phyloP scores from a whole-genome alignment of 1,140 invertebrate genomes.

The Drosophila leontia region DNA sequence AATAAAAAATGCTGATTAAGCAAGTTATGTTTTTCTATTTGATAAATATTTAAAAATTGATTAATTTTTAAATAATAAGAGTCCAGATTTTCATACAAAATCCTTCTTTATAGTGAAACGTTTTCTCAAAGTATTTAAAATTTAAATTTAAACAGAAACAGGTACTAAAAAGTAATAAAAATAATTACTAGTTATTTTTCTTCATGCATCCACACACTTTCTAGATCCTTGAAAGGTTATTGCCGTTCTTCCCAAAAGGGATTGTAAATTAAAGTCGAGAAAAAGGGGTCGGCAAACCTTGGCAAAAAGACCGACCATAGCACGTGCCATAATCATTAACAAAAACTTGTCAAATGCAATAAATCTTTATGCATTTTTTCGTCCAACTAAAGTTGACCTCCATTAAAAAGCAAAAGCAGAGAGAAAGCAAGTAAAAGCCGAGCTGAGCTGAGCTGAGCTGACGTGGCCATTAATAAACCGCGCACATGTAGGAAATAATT shows the following conservation, averaged over 20 bases:
- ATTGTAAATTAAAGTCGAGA: constrained; percentile 31
- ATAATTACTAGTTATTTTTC: background rate
- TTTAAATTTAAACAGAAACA: no score
- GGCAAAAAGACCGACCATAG: constrained; percentile 43
- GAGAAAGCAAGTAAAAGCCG: constrained; percentile 1
- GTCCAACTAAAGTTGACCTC: constrained; percentile 50
- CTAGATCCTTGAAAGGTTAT: constrained; percentile 25
- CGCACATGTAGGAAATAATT: constrained; percentile 79
- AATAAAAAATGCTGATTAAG: no score
- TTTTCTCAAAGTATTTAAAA: background rate
- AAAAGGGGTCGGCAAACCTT: constrained; percentile 46
- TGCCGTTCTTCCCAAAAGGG: background rate
- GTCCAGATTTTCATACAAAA: no score
- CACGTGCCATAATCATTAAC: constrained; percentile 56
- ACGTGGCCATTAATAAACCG: constrained; percentile 65
- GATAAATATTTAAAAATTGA: background rate
- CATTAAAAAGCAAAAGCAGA: constrained; percentile 33
- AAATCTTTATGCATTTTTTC: constrained; percentile 58
- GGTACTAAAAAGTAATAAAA: background rate
- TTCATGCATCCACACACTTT: constrained; percentile 17
- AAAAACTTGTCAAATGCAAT: constrained; percentile 60
- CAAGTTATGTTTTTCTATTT: no score
- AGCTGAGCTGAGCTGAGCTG: constrained; percentile 50
- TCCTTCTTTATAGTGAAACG: no score
- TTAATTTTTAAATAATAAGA: background rate